A percentile compares a stretch with the other conserved stretches of the same genome.
Conservation (phyloP, 1,140 invertebrate species). For the Platyscapa corneri region DNA sequence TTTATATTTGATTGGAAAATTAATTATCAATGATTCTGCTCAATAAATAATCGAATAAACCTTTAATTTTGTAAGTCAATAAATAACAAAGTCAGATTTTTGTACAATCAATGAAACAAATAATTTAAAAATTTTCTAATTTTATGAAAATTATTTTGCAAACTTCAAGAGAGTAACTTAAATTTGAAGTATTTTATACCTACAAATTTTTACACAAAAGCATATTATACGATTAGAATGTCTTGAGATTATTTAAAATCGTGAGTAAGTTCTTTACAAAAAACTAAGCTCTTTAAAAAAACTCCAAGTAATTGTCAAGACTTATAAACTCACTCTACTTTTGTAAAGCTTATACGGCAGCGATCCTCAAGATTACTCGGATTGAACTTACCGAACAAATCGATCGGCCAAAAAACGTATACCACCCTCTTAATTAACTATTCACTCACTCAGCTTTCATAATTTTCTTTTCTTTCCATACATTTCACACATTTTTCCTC, state of each 20-base stretch:
- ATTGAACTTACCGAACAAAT: not conserved
- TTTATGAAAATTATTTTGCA: no score
- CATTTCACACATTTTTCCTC: constrained; percentile 1
- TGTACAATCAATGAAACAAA: no score
- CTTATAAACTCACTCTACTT: not conserved
- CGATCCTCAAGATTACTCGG: not conserved
- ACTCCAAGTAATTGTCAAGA: not conserved
- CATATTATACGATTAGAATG: not conserved
- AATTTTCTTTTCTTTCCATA: constrained; percentile 9
- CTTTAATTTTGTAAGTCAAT: no score
- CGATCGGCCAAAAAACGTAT: not conserved
- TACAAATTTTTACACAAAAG: not conserved
- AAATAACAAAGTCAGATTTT: no score
- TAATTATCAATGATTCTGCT: not conserved
- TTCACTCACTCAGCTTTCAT: not conserved
- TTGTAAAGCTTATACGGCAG: not conserved
- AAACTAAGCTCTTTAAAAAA: not conserved
- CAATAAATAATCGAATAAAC: no score
- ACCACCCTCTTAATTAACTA: not conserved
- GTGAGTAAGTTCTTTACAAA: not conserved
- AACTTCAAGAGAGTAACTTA: no score
- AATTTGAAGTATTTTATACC: no score
- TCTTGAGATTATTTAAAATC: not conserved
- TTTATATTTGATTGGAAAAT: not conserved
- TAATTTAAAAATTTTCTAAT: no score